Evolutionary conservation across 1,140 invertebrate species (phyloP), one percentile per base, ranked within the genome.

Genomic region (Orius laevigatus): DNA sequence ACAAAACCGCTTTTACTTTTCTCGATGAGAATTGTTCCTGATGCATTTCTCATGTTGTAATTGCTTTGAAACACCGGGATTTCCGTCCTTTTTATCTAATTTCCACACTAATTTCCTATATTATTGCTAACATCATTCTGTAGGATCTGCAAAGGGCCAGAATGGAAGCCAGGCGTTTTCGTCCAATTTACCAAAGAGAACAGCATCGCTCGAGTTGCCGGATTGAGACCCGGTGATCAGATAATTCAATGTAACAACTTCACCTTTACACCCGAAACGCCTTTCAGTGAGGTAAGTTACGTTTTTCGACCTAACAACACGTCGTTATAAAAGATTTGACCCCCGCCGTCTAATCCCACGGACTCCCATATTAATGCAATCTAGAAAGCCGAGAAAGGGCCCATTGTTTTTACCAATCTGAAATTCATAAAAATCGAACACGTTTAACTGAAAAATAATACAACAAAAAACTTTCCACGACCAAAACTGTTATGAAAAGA

Each of bases 121-220:
- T 16, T 38, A 38, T 38, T 12, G 10, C n/a, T 12, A 4, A 38
- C 15, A 38, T 16, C 15, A 38, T 16, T 10, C 5, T 69, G 16
- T 61, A 81, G 78, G 56, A 83, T 84, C 34, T 84, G 82, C 61
- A 87, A 87, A 68, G 85, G 85, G 2, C 84, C 85, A 5, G 72
- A 79, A 46, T 81, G 84, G 72, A 79, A 78, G 58, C 83, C 83
- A 1, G 87, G 87, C 9, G 87, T 91, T 49, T 91, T 84, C 60
- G 76, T 91, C 6, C 82, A 94, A 70, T 87, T 85, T 55, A 90
- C 89, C n/a, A 81, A 85, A 62, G 82, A 86, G 55, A 80, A 79
- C 1, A 87, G 89, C 20, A 76, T 92, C 44, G 90, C 89, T 0
- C 68, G 83, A 46, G 81, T 87, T 53, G 81, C 84, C 2, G 90